These are phyloP conservation scores for Pristionchus maxplancki DNA, from an alignment of 2,888 invertebrate genomes.

Conservation along the genomic window DNA sequence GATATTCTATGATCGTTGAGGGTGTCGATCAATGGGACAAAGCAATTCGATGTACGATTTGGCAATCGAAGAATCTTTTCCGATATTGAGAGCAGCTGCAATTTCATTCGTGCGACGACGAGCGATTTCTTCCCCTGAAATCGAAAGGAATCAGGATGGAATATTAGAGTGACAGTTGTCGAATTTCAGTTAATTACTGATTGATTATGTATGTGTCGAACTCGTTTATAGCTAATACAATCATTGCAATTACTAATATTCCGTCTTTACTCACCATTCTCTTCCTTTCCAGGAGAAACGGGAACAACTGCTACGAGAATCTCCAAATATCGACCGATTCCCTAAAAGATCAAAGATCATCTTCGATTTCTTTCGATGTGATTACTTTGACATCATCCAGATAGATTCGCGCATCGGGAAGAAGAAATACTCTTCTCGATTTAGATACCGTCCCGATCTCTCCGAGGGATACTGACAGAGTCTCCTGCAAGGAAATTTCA, in stretches of 20 bases:
- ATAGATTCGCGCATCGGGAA: slow-evolving; percentile 46
- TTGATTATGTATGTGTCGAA: neutral
- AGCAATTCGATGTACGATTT: slow-evolving; percentile 39
- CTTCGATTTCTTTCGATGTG: neutral
- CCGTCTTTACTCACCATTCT: neutral
- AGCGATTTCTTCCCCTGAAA: slow-evolving; percentile 24
- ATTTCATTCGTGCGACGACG: slow-evolving; percentile 33
- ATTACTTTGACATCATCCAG: slow-evolving; percentile 49
- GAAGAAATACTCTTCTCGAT: slow-evolving; percentile 34
- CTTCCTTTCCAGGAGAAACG: slow-evolving; percentile 17
- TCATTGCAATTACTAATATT: neutral
- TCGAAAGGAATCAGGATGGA: too few relatives aligned
- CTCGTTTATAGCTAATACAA: too few relatives aligned
- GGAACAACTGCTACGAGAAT: slow-evolving; percentile 43
- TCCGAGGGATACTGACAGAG: neutral
- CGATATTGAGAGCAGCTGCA: slow-evolving; percentile 9
- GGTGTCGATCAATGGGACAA: slow-evolving; percentile 12
- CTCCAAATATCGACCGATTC: slow-evolving; percentile 46
- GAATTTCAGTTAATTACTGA: neutral
- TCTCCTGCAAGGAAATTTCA: slow-evolving; percentile 15
- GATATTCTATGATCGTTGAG: slow-evolving; percentile 37
- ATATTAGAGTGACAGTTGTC: neutral
- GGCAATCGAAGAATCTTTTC: neutral
- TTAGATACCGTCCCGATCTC: slow-evolving; percentile 13
- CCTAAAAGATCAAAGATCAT: slow-evolving; percentile 28